Base-by-base conservation (phyloP, 2,113 vertebrate genomes). In the Gavia stellata region DNA sequence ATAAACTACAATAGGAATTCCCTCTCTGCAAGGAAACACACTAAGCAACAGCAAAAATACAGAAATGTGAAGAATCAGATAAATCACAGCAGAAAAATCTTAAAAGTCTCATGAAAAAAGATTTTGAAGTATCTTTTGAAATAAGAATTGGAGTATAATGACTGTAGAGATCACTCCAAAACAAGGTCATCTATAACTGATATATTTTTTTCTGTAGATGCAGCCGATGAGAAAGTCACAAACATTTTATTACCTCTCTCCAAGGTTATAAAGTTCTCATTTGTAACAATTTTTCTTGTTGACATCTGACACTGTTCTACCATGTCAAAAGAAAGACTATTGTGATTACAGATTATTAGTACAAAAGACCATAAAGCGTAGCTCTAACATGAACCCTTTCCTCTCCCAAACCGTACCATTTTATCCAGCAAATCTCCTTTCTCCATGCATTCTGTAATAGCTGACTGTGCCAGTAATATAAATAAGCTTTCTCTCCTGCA, bases 221-320 rank as follows among this genome's bases (percentile, higher is more conserved):
- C 10, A 61, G 40, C 10, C 0, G 2, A 53, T 24, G 4, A 80
- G 67, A 80, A 95, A 85, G 45, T 68, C 53, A 62, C n/a, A 86
- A 91, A 58, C 75, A 75, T 58, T 94, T 95, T 85, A 81, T 91
- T 95, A 77, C 71, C 14, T 56, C 70, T 86, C 50, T 86, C 58
- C n/a, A 70, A 83, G 78, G 63, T 90, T 95, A 80, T 88, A 70
- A 80, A 95, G 42, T 90, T 94, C 78, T 94, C 49, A 91, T 93
- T 91, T 82, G 66, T 73, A 92, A 70, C 53, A 88, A 52, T 88
- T 95, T 87, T 92, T 95, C 84, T 40, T 88, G 45, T 91, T 95
- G 81, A 82, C 42, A 33, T 55, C 63, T 90, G 66, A 71, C 55
- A 40, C 70, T 65, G 16, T 63, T 93, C 44, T 87, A 67, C 61